Evolutionary conservation across 2,888 invertebrate genomes (phyloP).

Genomic region (Cinara cedri): DNA sequence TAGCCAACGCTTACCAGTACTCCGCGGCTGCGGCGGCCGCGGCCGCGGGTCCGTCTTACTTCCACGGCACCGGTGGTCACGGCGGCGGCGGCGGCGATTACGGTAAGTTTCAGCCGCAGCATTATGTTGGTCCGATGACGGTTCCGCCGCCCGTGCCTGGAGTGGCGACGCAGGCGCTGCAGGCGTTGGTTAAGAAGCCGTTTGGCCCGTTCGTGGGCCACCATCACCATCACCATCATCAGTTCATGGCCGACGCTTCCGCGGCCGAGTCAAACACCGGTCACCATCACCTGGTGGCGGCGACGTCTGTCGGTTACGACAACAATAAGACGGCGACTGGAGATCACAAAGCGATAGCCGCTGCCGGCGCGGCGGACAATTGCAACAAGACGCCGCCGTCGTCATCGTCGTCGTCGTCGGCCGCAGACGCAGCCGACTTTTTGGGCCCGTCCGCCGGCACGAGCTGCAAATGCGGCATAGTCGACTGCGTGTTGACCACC

Average conservation of each 20-base stretch:
- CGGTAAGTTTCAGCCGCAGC: constrained; percentile 47
- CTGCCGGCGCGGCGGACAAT: constrained; percentile 65
- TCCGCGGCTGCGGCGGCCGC: constrained; percentile 59
- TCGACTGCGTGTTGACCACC: constrained; percentile 66
- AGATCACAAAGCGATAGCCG: background rate
- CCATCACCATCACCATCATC: constrained; percentile 38
- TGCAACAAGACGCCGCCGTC: constrained; percentile 31
- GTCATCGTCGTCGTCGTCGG: constrained; percentile 50
- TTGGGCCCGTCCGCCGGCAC: constrained; percentile 60
- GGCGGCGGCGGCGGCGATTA: constrained; percentile 60
- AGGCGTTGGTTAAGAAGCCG: constrained; percentile 39
- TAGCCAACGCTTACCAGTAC: constrained; percentile 57
- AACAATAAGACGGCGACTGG: background rate
- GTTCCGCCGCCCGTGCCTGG: background rate
- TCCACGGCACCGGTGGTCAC: constrained; percentile 59
- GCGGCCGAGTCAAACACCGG: constrained; percentile 64
- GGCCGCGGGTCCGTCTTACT: constrained; percentile 60
- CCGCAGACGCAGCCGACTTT: constrained; percentile 54
- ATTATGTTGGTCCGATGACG: constrained; percentile 21
- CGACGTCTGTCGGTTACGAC: constrained; percentile 61
- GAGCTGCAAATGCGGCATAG: constrained; percentile 65
- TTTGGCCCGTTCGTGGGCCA: constrained; percentile 30
- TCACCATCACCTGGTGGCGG: background rate
- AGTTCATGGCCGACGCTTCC: background rate
- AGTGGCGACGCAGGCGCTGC: constrained; percentile 2